phyloP scores from a whole-genome alignment of 2,797 vertebrate species.

The Thamnophis elegans region DNA sequence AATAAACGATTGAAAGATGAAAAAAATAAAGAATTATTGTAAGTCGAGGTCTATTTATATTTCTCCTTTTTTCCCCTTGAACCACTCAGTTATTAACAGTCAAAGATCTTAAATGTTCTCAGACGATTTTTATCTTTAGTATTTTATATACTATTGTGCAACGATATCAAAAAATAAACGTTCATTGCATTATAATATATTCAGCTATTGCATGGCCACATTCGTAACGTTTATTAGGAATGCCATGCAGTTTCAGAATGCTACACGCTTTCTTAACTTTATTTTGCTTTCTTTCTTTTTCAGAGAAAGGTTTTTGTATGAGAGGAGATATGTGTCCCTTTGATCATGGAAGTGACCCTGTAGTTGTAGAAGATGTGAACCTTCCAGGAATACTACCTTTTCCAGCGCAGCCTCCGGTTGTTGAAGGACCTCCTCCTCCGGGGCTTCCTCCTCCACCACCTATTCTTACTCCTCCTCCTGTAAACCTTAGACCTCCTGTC shows the following conservation, averaged over 20 bases:
- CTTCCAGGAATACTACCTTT: constrained; percentile 94
- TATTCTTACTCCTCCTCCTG: constrained; percentile 87
- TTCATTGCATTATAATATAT: not conserved
- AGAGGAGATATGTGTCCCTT: constrained; percentile 96
- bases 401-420: constrained; percentile 89
- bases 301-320: constrained; percentile 98
- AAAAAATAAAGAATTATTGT: not conserved
- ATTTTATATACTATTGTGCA: not conserved
- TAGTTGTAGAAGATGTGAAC: constrained; percentile 96
- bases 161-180: not conserved
- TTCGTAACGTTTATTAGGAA: not conserved
- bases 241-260: not conserved
- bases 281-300: constrained; percentile 29
- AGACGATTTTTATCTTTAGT: not conserved
- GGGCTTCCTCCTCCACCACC: constrained; percentile 90
- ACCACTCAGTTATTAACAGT: not conserved
- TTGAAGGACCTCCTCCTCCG: constrained; percentile 87
- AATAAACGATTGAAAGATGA: too few relatives aligned
- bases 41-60: not conserved
- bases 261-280: not conserved
- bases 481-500: constrained; percentile 91
- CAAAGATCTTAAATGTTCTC: not conserved
- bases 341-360: constrained; percentile 96
- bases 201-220: not conserved
- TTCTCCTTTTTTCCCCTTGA: not conserved